These are phyloP conservation scores for Drosophila ochracea DNA, from an alignment of 2,888 invertebrate species.

Conservation along the genomic window DNA sequence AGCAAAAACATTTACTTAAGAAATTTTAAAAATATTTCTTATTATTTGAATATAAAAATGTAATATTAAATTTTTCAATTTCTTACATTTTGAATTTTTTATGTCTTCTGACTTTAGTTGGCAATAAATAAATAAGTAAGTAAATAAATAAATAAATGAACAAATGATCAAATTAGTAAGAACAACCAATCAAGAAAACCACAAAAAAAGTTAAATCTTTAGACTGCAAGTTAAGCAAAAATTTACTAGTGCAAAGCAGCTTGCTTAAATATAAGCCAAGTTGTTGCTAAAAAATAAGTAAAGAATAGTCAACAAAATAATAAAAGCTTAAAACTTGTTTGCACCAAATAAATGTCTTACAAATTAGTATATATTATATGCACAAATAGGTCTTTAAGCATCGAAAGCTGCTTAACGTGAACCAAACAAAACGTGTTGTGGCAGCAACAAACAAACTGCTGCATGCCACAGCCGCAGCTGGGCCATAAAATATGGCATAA, in stretches of 20 bases:
- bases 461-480: slow-evolving; percentile 9
- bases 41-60: accelerated
- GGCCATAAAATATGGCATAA: slow-evolving; percentile 22
- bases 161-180: neutral
- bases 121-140: neutral
- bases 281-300: neutral
- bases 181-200: neutral
- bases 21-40: neutral
- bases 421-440: neutral
- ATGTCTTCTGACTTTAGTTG: neutral
- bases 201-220: neutral
- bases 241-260: neutral
- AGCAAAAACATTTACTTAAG: neutral
- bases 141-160: neutral
- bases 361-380: neutral
- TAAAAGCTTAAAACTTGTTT: neutral
- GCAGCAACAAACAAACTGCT: slow-evolving; percentile 12
- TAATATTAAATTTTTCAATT: neutral
- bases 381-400: neutral
- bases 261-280: neutral
- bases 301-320: neutral
- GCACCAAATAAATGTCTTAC: neutral
- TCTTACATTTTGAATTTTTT: neutral
- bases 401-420: neutral
- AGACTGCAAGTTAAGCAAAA: neutral